These are phyloP conservation scores for Myopa testacea DNA, from an alignment of 2,888 invertebrate genomes.

Conservation along the genomic window DNA sequence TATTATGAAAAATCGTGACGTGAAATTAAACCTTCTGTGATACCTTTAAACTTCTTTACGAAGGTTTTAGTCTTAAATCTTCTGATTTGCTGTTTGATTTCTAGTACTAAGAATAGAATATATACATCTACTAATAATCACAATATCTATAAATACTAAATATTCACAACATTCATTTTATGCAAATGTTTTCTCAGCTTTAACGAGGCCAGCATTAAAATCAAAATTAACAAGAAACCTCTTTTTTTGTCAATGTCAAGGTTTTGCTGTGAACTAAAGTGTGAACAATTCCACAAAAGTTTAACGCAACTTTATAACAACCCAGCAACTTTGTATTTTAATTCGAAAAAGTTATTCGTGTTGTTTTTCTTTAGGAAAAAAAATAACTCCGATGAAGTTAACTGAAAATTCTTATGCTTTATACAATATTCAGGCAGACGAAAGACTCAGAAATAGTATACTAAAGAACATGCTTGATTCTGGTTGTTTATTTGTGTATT, in stretches of 20 bases:
- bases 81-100: not conserved
- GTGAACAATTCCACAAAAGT: not conserved
- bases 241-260: constrained; percentile 32
- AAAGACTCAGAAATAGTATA: not conserved
- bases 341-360: not conserved
- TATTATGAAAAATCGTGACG: not conserved
- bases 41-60: not conserved
- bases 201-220: not conserved
- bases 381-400: not conserved
- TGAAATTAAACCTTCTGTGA: no score
- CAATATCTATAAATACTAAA: no score
- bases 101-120: no score
- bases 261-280: constrained; percentile 7
- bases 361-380: constrained; percentile 13
- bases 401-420: not conserved
- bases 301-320: not conserved
- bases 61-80: constrained; percentile 20
- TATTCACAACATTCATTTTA: not conserved
- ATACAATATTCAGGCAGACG: not conserved
- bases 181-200: not conserved
- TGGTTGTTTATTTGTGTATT: not conserved
- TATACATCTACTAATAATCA: no score
- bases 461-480: not conserved
- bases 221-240: not conserved
- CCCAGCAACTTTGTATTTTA: constrained; percentile 9